A percentile compares a stretch with the other conserved stretches of the same genome.
These are phyloP conservation scores for Amiota mariae DNA, from an alignment of 2,888 invertebrate genomes.

Conservation along the genomic window DNA sequence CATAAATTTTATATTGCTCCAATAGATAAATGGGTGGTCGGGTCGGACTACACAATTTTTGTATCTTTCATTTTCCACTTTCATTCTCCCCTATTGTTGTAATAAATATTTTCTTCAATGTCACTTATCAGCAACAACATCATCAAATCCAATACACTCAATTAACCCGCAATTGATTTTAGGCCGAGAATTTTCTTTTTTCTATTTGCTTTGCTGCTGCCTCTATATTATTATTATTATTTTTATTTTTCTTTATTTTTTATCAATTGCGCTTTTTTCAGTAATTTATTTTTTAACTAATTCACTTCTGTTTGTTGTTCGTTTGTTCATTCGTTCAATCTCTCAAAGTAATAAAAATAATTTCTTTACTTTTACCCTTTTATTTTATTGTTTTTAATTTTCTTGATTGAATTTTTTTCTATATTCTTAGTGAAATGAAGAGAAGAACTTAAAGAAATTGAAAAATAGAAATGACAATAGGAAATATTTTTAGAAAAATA, in stretches of 20 bases:
- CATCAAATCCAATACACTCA: conserved; percentile 53
- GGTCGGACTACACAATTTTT: no score
- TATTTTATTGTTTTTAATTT: conserved; percentile 63
- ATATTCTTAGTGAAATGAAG: conserved; percentile 1
- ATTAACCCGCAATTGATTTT: conserved; percentile 48
- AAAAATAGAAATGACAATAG: not conserved
- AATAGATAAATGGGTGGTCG: no score
- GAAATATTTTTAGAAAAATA: conserved; percentile 8
- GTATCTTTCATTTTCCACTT: not conserved
- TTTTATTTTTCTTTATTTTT: conserved; percentile 2
- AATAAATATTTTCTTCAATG: not conserved
- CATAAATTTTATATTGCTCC: no score
- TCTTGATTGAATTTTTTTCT: conserved; percentile 57
- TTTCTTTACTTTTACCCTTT: conserved; percentile 16
- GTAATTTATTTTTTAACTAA: not conserved
- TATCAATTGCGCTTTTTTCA: conserved; percentile 7
- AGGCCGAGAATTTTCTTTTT: not conserved
- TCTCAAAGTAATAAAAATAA: conserved; percentile 24
- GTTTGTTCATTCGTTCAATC: conserved; percentile 40
- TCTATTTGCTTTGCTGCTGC: not conserved
- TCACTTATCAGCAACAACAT: not conserved
- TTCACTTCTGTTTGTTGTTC: conserved; percentile 13
- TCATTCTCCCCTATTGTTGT: not conserved
- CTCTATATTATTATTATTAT: not conserved
- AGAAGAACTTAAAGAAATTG: not conserved